Evolutionary conservation across 2,888 invertebrate species (phyloP), one percentile per base, ranked within the genome.

Genomic region (Syrista parreyssii): DNA sequence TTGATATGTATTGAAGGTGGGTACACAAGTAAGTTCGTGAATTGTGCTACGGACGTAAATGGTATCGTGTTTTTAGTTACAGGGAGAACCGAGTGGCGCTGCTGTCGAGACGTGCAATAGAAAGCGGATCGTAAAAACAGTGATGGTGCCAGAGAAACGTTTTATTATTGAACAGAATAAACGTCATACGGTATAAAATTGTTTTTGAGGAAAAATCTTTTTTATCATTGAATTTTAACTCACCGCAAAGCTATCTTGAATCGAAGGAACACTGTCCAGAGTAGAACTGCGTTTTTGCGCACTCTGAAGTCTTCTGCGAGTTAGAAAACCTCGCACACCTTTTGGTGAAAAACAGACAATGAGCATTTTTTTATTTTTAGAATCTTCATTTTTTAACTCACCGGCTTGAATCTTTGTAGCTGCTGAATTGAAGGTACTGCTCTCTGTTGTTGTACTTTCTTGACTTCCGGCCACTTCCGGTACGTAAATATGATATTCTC

Each of bases 351-450:
- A n/a, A n/a, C n/a, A n/a, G n/a, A n/a, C n/a, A n/a, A n/a, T n/a
- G n/a, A n/a, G n/a, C n/a, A n/a, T n/a, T n/a, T n/a, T n/a, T n/a
- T n/a, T n/a, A n/a, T n/a, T 23, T 55, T 55, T 55, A 23, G 2
- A 55, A 55, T 9, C 23, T 55, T 55, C 23, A 2, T 0, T 15
- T 55, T 55, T 40, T 72, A 68, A 75, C 79, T 83, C 74, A 89
- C 89, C 86, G 23, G 89, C 88, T 85, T 89, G 89, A 79, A 88
- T 88, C 80, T 86, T 87, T 3, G 86, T 86, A 0, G 83, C 87
- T 2, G 88, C 87, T 6, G 85, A 85, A 69, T 84, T 81, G n/a
- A 88, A 84, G 12, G 85, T 84, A 36, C 85, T 86, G 33, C 82
- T 83, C 33, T 82, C 86, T 6, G 80, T 84, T 3, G 82, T 82